These are phyloP conservation scores for Oreochromis spilurus DNA, from an alignment of 2,113 vertebrate genomes.

Conservation along the genomic window DNA sequence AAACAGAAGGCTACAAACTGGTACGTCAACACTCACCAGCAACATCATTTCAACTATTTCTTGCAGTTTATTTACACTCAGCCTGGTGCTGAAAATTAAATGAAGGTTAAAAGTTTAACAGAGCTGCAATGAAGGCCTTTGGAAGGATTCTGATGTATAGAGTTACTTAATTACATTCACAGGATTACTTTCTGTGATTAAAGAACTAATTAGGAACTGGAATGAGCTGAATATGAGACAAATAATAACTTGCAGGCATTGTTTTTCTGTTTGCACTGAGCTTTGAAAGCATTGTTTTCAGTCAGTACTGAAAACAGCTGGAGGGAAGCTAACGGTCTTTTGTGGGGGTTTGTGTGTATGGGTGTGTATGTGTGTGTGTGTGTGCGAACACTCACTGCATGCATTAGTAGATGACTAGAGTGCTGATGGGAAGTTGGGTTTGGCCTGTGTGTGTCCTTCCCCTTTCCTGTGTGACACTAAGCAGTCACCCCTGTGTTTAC, in stretches of 20 bases:
- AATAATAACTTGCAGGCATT: neutral
- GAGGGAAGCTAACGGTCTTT: neutral
- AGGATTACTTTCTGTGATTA: neutral
- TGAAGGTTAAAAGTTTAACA: neutral
- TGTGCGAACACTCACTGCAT: neutral
- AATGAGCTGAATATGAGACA: neutral
- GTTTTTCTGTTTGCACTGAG: neutral
- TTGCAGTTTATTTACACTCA: slow-evolving; percentile 33
- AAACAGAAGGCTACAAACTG: slow-evolving; percentile 18
- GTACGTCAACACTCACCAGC: slow-evolving; percentile 23
- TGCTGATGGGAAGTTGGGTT: neutral
- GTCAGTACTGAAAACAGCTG: neutral
- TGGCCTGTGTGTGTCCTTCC: neutral
- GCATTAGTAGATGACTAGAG: neutral
- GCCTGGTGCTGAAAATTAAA: neutral
- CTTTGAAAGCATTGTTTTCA: slow-evolving; percentile 9
- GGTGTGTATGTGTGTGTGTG: neutral
- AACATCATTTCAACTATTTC: slow-evolving; percentile 26
- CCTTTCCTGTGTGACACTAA: neutral
- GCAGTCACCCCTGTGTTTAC: slow-evolving; percentile 14
- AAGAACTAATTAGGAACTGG: neutral
- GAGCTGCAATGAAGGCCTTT: neutral
- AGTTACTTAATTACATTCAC: neutral
- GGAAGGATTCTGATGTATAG: neutral
- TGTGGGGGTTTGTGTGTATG: neutral